A percentile compares a stretch with the other conserved stretches of the same genome.
Evolutionary conservation across 2,888 invertebrate species (phyloP).

Genomic region (Lomographa bimaculata): DNA sequence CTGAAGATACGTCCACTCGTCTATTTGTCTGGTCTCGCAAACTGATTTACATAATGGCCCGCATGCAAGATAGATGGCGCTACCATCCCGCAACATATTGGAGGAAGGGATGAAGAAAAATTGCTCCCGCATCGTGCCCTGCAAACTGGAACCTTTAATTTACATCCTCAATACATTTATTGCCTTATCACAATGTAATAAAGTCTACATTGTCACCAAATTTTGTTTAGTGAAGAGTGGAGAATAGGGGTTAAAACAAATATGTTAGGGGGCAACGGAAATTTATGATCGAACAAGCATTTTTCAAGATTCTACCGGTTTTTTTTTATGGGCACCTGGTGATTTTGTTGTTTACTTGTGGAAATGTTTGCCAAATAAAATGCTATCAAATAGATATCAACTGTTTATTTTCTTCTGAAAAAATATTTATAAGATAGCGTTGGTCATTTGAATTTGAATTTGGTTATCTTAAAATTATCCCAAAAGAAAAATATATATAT

Average conservation of each 20-base stretch:
- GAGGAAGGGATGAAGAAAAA: slow-evolving; percentile 67
- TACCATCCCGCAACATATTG: slow-evolving; percentile 71
- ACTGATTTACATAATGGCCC: slow-evolving; percentile 69
- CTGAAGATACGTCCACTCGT: slow-evolving; percentile 42
- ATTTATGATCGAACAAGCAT: slow-evolving; percentile 50
- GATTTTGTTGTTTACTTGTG: slow-evolving; percentile 5
- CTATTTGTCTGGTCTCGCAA: slow-evolving; percentile 40
- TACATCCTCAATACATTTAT: slow-evolving; percentile 38
- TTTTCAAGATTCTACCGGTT: slow-evolving; percentile 35
- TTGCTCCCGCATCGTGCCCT: slow-evolving; percentile 56
- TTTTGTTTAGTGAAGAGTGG: slow-evolving; percentile 31
- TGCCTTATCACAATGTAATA: slow-evolving; percentile 34
- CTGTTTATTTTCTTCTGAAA: too few relatives aligned
- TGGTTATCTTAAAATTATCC: too few relatives aligned
- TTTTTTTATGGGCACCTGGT: slow-evolving; percentile 27
- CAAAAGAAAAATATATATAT: too few relatives aligned
- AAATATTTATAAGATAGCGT: too few relatives aligned
- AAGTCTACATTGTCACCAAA: slow-evolving; percentile 23
- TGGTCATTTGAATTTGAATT: too few relatives aligned
- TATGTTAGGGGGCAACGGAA: slow-evolving; percentile 47
- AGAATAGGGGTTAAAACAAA: slow-evolving; percentile 54
- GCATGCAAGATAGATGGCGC: slow-evolving; percentile 64
- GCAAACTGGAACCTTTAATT: slow-evolving; percentile 64
- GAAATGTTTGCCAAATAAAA: slow-evolving; percentile 3
- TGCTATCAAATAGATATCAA: background rate